phyloP scores from a whole-genome alignment of 92 coral and sea anemone species.

The Parazoanthus atlanticus region DNA sequence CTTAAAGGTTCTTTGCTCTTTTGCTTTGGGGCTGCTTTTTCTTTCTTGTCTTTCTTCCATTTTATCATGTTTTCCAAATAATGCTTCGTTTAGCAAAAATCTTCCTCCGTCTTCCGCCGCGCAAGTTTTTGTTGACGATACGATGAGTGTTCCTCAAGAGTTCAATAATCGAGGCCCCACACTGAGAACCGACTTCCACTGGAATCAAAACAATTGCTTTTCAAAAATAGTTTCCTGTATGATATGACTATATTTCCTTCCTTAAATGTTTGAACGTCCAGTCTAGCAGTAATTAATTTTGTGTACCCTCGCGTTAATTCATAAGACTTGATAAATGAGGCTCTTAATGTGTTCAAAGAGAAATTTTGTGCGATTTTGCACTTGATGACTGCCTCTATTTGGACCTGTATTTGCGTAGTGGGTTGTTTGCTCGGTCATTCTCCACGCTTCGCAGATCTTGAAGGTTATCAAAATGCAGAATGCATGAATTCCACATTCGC shows the following conservation, averaged over 20 bases:
- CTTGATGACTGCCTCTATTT: neutral
- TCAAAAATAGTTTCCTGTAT: neutral
- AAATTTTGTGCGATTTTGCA: neutral
- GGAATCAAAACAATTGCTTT: constrained; percentile 1
- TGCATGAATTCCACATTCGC: too few relatives aligned
- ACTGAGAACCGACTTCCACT: neutral
- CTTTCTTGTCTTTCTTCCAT: constrained; percentile 27
- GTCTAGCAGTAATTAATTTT: neutral
- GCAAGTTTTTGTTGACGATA: neutral
- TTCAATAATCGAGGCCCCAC: neutral
- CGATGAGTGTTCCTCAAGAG: neutral
- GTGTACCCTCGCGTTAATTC: neutral
- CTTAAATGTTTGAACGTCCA: constrained; percentile 14
- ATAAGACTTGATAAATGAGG: neutral
- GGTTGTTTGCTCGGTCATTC: neutral
- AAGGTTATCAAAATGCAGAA: neutral
- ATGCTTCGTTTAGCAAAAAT: neutral
- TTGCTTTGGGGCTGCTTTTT: constrained; percentile 12
- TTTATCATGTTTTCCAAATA: constrained; percentile 17
- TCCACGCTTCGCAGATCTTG: neutral
- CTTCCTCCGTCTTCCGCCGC: neutral
- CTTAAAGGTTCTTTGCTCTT: constrained; percentile 14
- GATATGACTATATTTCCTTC: neutral
- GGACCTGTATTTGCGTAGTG: neutral
- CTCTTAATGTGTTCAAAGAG: neutral